phyloP scores from a whole-genome alignment of 2,888 invertebrate genomes.

The Herminia tarsipennalis region DNA sequence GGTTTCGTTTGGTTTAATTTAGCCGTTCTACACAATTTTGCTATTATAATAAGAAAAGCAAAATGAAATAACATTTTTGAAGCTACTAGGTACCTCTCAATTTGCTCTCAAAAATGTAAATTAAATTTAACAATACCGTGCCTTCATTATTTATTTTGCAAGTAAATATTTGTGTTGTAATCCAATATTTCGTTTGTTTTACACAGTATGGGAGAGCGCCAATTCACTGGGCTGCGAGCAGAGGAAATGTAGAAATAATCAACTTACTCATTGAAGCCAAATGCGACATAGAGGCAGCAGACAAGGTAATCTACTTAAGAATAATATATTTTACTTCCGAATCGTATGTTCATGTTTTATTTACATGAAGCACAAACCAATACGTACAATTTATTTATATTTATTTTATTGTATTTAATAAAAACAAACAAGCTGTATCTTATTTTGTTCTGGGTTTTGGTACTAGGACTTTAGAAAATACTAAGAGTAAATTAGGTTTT shows the following conservation, averaged over 20 bases:
- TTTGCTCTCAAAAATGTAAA: too few relatives aligned
- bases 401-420: not conserved
- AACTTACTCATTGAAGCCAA: conserved; percentile 89
- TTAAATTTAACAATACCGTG: too few relatives aligned
- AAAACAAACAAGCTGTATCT: not conserved
- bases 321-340: not conserved
- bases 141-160: not conserved
- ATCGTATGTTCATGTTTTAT: not conserved
- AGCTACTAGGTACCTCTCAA: too few relatives aligned
- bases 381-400: too few relatives aligned
- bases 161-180: not conserved
- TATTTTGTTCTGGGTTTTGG: not conserved
- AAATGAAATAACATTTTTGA: too few relatives aligned
- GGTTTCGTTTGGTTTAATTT: too few relatives aligned
- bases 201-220: conserved; percentile 90
- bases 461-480: conserved; percentile 38
- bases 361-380: not conserved
- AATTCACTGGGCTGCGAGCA: conserved; percentile 91
- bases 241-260: conserved; percentile 90
- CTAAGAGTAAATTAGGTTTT: conserved; percentile 15
- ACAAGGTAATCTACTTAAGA: conserved; percentile 84
- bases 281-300: conserved; percentile 90
- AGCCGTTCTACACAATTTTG: too few relatives aligned
- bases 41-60: too few relatives aligned
- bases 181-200: not conserved